Evolutionary conservation across 2,113 vertebrate species (phyloP), one percentile per base, ranked within the genome.

Genomic region (Microtus richardsoni): DNA sequence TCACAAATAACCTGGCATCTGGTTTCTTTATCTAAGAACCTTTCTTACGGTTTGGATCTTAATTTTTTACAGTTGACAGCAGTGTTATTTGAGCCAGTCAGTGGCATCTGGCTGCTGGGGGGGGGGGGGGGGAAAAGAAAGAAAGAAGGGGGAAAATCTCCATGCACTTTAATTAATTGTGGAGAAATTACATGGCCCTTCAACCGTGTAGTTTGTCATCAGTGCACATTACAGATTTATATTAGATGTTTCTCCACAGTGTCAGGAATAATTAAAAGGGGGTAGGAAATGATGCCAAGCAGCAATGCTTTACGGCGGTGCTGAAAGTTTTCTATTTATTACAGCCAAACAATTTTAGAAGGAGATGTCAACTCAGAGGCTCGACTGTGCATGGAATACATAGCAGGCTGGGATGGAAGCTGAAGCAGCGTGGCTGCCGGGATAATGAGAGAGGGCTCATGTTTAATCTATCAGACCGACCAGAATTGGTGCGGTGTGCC

Each of bases 191-290:
- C 99, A 99, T 99, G 99, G 99, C 99, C 99, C 99, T 99, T 99
- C 99, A 99, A 99, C 99, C 99, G 99, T 99, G 99, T 99, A 99
- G 99, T 99, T 99, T 99, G 99, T 99, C 99, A 99, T 99, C 99
- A 99, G 99, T 99, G 99, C 99, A 99, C 99, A 99, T 99, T 99
- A 99, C 99, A 99, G 99, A 99, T 99, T 99, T 99, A 99, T 99
- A 99, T 99, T 99, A 99, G 99, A 99, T 99, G 99, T 99, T 99
- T 99, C 99, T 99, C 99, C 99, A 99, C 99, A 99, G 99, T 99
- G 99, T 99, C 99, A 99, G 99, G 99, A 99, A 99, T 99, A 99
- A 99, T 99, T 99, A 99, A 99, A 99, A 99, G 99, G 98, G 99
- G 99, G 99, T 99, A 98, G 98, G 99, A 99, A 98, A 98, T 98